Evolutionary conservation across 2,888 invertebrate species (phyloP).

Genomic region (Argyra leucocephala): DNA sequence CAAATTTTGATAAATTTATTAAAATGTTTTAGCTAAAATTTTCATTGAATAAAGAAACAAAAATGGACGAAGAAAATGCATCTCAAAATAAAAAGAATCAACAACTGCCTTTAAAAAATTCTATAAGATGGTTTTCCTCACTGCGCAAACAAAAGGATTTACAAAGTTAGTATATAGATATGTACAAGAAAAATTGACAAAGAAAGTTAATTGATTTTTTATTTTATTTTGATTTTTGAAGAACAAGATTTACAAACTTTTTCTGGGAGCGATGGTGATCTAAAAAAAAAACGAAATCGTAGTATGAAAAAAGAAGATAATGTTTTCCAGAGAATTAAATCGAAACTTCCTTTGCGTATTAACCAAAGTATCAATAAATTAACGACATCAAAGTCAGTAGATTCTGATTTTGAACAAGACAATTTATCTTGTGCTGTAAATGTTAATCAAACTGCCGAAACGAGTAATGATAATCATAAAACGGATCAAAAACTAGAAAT

Average conservation of each 20-base stretch:
- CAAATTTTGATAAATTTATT: background rate
- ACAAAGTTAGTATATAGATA: constrained; percentile 5
- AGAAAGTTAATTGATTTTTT: background rate
- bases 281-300: background rate
- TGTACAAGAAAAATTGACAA: background rate
- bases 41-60: background rate
- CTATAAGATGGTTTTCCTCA: constrained; percentile 6
- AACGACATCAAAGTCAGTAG: background rate
- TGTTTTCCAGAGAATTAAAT: background rate
- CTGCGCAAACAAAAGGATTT: background rate
- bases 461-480: background rate
- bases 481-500: background rate
- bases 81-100: constrained; percentile 4
- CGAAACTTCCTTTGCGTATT: background rate
- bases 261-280: constrained; percentile 1
- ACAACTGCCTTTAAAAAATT: background rate
- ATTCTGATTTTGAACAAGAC: background rate
- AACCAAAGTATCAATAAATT: constrained; percentile 4
- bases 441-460: background rate
- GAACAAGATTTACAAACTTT: constrained; percentile 4
- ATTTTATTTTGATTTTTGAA: background rate
- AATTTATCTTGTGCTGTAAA: background rate
- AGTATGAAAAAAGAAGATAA: background rate
- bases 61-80: constrained; percentile 3
- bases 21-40: background rate